These are phyloP conservation scores for Misgurnus mizolepis DNA, from an alignment of 2,113 vertebrate species.

Conservation along the genomic window DNA sequence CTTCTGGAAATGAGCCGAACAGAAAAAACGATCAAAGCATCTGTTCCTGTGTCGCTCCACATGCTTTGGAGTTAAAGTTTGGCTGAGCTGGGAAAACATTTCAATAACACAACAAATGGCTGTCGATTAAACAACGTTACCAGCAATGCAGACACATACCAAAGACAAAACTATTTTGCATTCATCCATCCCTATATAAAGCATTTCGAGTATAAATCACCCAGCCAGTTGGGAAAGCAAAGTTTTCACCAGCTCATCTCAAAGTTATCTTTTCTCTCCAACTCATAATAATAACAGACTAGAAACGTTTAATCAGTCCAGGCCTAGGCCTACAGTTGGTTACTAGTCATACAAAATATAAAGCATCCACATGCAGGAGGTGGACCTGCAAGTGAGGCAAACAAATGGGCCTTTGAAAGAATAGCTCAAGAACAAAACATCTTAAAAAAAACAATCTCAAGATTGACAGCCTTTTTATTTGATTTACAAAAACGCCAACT, in stretches of 20 bases:
- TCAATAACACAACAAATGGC: conserved; percentile 4
- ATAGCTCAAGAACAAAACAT: not conserved
- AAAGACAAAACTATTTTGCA: not conserved
- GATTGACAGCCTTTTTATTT: conserved; percentile 17
- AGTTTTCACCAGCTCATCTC: not conserved
- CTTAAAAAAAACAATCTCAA: conserved; percentile 1
- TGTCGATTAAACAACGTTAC: not conserved
- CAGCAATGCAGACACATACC: not conserved
- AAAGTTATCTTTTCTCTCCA: not conserved
- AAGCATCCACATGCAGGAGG: conserved; percentile 3
- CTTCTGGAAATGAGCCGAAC: not conserved
- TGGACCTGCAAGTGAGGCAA: not conserved
- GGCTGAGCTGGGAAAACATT: not conserved
- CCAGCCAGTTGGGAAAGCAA: too few species aligned
- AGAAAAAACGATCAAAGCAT: conserved; percentile 17
- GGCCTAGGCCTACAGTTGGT: not conserved
- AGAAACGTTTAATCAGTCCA: not conserved
- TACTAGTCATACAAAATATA: not conserved
- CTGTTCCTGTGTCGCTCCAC: conserved; percentile 4
- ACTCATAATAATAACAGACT: not conserved
- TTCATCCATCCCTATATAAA: not conserved
- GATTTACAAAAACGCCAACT: conserved; percentile 2
- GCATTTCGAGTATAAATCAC: too few species aligned
- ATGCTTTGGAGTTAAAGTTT: conserved; percentile 15
- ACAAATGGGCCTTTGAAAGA: not conserved